Evolutionary conservation across 1,140 invertebrate species (phyloP).

Genomic region (Phymastichus coffea): DNA sequence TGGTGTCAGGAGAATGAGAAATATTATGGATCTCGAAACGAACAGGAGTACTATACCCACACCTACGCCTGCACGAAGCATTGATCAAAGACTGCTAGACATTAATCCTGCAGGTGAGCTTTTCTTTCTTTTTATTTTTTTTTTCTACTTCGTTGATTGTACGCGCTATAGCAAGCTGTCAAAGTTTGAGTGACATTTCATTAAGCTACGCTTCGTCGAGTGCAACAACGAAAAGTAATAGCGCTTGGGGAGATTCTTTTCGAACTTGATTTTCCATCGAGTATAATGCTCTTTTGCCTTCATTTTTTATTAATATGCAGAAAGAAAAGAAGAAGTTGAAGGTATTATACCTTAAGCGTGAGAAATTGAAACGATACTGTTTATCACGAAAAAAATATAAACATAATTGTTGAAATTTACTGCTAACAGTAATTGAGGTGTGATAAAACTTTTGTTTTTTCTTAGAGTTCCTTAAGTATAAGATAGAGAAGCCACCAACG

Average conservation of each 20-base stretch:
- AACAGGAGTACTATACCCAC: constrained; percentile 62
- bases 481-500: constrained; percentile 76
- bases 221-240: too few relatives aligned
- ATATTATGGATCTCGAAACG: constrained; percentile 69
- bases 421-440: too few relatives aligned
- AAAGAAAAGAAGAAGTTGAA: not conserved
- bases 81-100: constrained; percentile 71
- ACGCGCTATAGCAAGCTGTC: too few relatives aligned
- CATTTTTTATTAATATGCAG: not conserved
- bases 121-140: constrained; percentile 9
- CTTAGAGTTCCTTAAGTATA: constrained; percentile 87
- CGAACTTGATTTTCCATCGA: too few relatives aligned
- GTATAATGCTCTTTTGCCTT: not conserved
- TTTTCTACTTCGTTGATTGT: constrained; percentile 9
- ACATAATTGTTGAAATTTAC: too few relatives aligned
- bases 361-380: too few relatives aligned
- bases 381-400: too few relatives aligned
- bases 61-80: constrained; percentile 69
- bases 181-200: too few relatives aligned
- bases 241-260: too few relatives aligned
- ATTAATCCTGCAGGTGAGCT: constrained; percentile 78
- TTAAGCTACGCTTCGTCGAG: too few relatives aligned
- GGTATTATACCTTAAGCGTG: not conserved
- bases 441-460: too few relatives aligned
- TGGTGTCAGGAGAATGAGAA: constrained; percentile 75